Evolutionary conservation across 2,888 invertebrate genomes (phyloP).

Genomic region (Andricus quercusramuli): DNA sequence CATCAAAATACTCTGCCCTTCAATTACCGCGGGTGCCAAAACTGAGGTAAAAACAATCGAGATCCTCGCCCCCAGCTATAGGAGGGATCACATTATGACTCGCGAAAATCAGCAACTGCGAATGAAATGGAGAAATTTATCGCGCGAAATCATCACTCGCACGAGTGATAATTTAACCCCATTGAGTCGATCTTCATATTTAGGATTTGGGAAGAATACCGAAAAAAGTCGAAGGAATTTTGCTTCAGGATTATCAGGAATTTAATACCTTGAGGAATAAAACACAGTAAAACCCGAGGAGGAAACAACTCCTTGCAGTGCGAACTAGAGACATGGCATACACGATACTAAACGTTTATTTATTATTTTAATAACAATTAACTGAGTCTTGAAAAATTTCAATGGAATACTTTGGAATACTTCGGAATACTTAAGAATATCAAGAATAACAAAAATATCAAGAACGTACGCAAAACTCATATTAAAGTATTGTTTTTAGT

Average conservation of each 20-base stretch:
- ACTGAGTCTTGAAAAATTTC: no score
- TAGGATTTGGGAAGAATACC: neutral
- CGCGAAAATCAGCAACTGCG: constrained; percentile 29
- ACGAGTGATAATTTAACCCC: constrained; percentile 21
- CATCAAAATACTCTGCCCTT: constrained; percentile 29
- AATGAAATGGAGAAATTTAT: constrained; percentile 13
- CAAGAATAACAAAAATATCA: no score
- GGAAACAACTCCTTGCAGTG: no score
- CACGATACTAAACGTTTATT: no score
- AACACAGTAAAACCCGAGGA: neutral
- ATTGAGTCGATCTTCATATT: constrained; percentile 17
- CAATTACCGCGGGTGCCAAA: constrained; percentile 36
- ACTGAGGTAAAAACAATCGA: constrained; percentile 31
- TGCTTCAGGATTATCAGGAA: neutral
- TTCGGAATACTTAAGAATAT: no score
- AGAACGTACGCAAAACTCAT: no score
- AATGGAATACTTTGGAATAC: no score
- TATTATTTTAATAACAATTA: no score
- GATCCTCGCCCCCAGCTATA: constrained; percentile 36
- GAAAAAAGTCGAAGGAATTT: neutral
- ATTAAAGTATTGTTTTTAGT: no score
- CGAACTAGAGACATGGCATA: no score
- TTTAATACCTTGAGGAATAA: neutral
- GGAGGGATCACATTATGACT: constrained; percentile 22
- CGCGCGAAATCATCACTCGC: constrained; percentile 23